phyloP scores from a whole-genome alignment of 2,888 invertebrate genomes.

The Trichopoda pennipes region DNA sequence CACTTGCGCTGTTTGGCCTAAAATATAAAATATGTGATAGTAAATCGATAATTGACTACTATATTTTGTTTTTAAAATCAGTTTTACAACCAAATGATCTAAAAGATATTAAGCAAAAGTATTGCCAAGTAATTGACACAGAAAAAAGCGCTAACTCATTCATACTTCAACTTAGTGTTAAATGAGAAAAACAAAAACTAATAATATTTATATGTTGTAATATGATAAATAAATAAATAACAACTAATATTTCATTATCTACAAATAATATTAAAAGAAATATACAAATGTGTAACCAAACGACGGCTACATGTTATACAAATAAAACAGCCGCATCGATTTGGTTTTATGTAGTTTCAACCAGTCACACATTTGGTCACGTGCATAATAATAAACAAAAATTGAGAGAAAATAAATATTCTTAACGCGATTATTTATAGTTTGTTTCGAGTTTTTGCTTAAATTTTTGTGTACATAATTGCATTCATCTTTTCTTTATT shows the following conservation, averaged over 20 bases:
- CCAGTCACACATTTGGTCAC: slow-evolving; percentile 16
- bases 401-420: slow-evolving; percentile 27
- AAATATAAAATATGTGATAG: no score
- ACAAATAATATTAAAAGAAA: slow-evolving; percentile 26
- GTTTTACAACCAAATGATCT: not conserved
- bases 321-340: not conserved
- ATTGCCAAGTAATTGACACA: slow-evolving; percentile 7
- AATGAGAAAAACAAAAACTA: no score
- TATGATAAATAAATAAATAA: slow-evolving; percentile 3
- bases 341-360: not conserved
- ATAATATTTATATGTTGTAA: slow-evolving; percentile 47
- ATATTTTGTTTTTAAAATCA: no score
- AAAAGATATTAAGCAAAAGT: not conserved
- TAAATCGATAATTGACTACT: no score
- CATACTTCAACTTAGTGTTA: no score
- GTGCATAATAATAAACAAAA: slow-evolving; percentile 16
- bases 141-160: not conserved
- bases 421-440: not conserved
- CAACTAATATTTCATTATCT: slow-evolving; percentile 8
- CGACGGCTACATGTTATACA: not conserved
- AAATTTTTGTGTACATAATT: slow-evolving; percentile 5
- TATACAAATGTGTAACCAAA: not conserved
- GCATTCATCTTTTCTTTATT: slow-evolving; percentile 2
- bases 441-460: slow-evolving; percentile 16
- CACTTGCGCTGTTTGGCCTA: no score